Conservation (phyloP, 2,888 invertebrate species). For the Busseola fusca region DNA sequence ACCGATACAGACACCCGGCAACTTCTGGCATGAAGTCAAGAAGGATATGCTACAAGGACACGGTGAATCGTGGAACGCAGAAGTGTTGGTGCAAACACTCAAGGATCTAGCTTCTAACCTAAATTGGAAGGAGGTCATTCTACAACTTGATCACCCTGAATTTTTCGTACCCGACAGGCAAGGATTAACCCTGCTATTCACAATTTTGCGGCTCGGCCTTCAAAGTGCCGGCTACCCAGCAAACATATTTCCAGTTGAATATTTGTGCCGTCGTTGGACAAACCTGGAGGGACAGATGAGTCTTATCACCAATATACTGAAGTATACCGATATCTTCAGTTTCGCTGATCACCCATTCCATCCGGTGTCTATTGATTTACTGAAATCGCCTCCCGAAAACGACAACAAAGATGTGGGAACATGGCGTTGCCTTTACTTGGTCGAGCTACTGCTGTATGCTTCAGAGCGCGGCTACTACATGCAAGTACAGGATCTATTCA, state of each 20-base stretch:
- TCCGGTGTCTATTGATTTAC: slow-evolving; percentile 94
- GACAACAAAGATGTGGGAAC: slow-evolving; percentile 97
- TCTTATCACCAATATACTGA: slow-evolving; percentile 95
- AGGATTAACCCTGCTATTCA: slow-evolving; percentile 94
- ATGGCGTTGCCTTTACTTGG: slow-evolving; percentile 97
- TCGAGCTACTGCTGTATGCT: slow-evolving; percentile 95
- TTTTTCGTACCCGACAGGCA: slow-evolving; percentile 96
- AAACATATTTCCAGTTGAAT: slow-evolving; percentile 95
- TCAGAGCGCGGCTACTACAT: slow-evolving; percentile 96
- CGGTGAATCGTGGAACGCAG: slow-evolving; percentile 96
- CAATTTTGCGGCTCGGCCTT: slow-evolving; percentile 94
- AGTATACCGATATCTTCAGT: slow-evolving; percentile 97
- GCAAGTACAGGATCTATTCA: slow-evolving; percentile 96
- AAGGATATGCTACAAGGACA: slow-evolving; percentile 85
- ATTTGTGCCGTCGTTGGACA: slow-evolving; percentile 97
- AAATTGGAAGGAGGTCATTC: slow-evolving; percentile 97
- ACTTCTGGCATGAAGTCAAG: slow-evolving; percentile 90
- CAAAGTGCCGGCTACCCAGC: slow-evolving; percentile 92
- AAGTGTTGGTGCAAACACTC: slow-evolving; percentile 97
- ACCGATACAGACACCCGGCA: slow-evolving; percentile 91
- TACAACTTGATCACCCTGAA: slow-evolving; percentile 96
- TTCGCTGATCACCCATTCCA: slow-evolving; percentile 97
- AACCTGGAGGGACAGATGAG: slow-evolving; percentile 98
- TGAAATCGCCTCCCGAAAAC: slow-evolving; percentile 98
- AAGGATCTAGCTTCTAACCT: slow-evolving; percentile 96